Conservation (phyloP, 2,113 vertebrate species). For the Epinephelus fuscoguttatus region DNA sequence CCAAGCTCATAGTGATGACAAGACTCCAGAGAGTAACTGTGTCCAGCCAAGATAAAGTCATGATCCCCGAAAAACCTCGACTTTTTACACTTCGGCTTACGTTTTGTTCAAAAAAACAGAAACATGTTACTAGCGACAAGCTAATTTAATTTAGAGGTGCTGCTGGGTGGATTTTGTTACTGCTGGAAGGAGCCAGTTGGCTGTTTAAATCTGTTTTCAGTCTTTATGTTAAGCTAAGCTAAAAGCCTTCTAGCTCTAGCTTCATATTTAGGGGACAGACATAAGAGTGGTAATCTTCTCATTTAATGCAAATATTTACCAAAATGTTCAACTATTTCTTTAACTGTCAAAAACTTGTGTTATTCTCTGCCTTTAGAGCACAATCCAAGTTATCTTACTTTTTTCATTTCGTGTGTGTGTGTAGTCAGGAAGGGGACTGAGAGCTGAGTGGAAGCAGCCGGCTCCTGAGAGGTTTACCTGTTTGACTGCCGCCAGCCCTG, state of each 20-base stretch:
- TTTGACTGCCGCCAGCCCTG: slow-evolving; percentile 33
- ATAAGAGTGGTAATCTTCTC: not conserved
- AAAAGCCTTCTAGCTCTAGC: not conserved
- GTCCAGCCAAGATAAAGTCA: too few relatives aligned
- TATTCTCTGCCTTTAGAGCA: not conserved
- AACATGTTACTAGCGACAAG: too few relatives aligned
- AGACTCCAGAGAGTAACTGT: too few relatives aligned
- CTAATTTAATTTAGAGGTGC: too few relatives aligned
- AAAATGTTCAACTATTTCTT: not conserved
- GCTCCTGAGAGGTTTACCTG: slow-evolving; percentile 55
- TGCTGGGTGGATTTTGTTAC: too few relatives aligned
- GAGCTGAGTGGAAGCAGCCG: slow-evolving; percentile 74
- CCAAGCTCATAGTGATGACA: too few relatives aligned
- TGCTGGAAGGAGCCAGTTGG: not conserved
- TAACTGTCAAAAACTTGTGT: not conserved
- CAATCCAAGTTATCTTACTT: slow-evolving; percentile 2
- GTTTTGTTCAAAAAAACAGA: too few relatives aligned
- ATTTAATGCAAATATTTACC: not conserved
- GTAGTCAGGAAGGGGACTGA: slow-evolving; percentile 1
- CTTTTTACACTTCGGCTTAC: too few relatives aligned
- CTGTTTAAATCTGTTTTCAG: not conserved
- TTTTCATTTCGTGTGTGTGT: not conserved
- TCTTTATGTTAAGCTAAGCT: not conserved
- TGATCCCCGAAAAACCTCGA: too few relatives aligned
- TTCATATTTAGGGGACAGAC: not conserved